Percentiles rank a stretch among this genome's conserved stretches.
Conservation (phyloP, 2,888 invertebrate genomes). For the Alloplasta piceator region DNA sequence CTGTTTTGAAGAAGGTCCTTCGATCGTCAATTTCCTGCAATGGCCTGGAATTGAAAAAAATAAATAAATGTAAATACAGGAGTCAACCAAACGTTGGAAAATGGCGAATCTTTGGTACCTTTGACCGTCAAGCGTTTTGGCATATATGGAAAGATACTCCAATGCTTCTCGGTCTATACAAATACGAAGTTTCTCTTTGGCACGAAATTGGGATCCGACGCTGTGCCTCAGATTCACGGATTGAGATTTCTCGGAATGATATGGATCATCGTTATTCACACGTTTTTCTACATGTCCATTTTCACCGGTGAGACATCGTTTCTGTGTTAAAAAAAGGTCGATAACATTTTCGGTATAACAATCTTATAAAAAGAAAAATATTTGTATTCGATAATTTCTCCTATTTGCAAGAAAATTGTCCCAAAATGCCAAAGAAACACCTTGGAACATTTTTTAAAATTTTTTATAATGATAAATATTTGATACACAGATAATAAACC, state of each 20-base stretch:
- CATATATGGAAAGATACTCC: constrained; percentile 74
- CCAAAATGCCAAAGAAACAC: too few species aligned
- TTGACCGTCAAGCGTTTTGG: constrained; percentile 59
- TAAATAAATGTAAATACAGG: constrained; percentile 41
- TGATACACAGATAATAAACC: constrained; percentile 79
- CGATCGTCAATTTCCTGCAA: not conserved
- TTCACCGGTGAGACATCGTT: constrained; percentile 74
- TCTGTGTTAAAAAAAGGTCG: too few species aligned
- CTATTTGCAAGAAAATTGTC: too few species aligned
- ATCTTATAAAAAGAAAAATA: too few species aligned
- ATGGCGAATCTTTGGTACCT: constrained; percentile 67
- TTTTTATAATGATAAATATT: constrained; percentile 15
- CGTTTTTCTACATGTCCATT: constrained; percentile 82
- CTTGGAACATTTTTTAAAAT: not conserved
- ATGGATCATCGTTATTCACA: constrained; percentile 86
- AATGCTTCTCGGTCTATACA: constrained; percentile 84
- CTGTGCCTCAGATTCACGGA: constrained; percentile 84
- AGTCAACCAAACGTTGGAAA: constrained; percentile 59
- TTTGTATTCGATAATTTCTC: too few species aligned
- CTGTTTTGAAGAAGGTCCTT: constrained; percentile 43
- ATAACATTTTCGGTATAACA: too few species aligned
- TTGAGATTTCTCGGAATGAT: constrained; percentile 85
- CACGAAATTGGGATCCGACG: constrained; percentile 77
- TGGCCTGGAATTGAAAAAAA: constrained; percentile 17
- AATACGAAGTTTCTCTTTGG: constrained; percentile 83